Conservation (phyloP, 2,113 vertebrate species). For the Myodes glareolus region DNA sequence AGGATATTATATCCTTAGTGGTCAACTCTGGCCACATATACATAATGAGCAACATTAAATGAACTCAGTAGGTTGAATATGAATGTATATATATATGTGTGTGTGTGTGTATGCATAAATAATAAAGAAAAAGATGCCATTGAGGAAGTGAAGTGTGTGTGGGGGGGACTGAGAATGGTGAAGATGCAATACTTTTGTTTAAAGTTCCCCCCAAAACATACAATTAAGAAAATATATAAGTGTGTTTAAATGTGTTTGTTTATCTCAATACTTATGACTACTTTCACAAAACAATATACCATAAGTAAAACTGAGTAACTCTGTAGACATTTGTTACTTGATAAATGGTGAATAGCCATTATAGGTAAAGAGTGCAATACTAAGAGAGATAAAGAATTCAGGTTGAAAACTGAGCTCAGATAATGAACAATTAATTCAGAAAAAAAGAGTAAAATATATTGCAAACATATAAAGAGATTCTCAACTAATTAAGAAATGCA, state of each 20-base stretch:
- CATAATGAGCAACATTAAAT: neutral
- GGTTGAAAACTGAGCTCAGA: neutral
- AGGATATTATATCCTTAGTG: neutral
- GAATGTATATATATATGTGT: neutral
- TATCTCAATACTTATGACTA: neutral
- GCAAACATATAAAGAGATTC: neutral
- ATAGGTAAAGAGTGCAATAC: neutral
- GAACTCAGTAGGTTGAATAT: neutral
- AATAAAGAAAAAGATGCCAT: neutral
- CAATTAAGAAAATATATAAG: neutral
- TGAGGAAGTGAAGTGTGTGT: neutral
- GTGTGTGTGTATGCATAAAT: neutral
- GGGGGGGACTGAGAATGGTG: neutral
- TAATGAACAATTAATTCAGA: neutral
- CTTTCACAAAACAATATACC: neutral
- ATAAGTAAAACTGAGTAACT: neutral
- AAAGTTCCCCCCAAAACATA: neutral
- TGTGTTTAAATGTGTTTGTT: neutral
- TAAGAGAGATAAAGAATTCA: neutral
- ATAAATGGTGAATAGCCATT: neutral
- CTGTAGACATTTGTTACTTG: neutral
- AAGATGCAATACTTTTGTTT: neutral
- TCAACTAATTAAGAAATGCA: neutral
- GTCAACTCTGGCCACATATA: neutral
- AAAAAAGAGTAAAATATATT: neutral